phyloP scores from a whole-genome alignment of 2,113 vertebrate genomes.

The Indri indri region DNA sequence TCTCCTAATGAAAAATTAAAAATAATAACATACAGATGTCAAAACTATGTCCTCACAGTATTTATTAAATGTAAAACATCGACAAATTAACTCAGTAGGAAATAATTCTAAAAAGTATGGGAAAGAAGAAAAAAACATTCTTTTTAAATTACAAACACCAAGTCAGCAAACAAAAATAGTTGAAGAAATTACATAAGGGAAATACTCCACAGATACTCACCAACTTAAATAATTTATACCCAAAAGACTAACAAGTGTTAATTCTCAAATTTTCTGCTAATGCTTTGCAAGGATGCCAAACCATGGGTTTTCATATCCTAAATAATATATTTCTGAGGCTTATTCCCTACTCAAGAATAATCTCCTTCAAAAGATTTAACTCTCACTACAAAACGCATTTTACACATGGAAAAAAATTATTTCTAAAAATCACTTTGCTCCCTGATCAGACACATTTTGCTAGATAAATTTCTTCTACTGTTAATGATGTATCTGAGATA shows the following conservation, averaged over 20 bases:
- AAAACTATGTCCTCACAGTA: background rate
- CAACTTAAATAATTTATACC: constrained; percentile 16
- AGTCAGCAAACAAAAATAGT: constrained; percentile 13
- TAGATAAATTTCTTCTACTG: background rate
- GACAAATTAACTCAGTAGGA: background rate
- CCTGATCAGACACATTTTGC: background rate
- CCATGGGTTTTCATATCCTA: constrained; percentile 20
- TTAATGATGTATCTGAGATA: background rate
- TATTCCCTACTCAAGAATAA: background rate
- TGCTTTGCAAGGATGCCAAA: background rate
- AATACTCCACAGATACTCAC: background rate
- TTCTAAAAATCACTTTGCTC: background rate
- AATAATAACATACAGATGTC: background rate
- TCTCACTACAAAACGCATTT: constrained; percentile 11
- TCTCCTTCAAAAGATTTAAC: constrained; percentile 25
- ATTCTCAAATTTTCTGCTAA: constrained; percentile 38
- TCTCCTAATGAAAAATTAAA: constrained; percentile 8
- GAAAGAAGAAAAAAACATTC: background rate
- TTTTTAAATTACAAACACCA: background rate
- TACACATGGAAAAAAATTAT: background rate
- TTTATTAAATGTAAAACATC: constrained; percentile 24
- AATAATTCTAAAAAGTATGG: background rate
- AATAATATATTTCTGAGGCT: background rate
- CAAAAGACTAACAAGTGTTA: background rate
- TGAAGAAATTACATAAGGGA: constrained; percentile 5